Evolutionary conservation across 2,888 invertebrate species (phyloP).

Genomic region (Phytoseiulus persimilis): DNA sequence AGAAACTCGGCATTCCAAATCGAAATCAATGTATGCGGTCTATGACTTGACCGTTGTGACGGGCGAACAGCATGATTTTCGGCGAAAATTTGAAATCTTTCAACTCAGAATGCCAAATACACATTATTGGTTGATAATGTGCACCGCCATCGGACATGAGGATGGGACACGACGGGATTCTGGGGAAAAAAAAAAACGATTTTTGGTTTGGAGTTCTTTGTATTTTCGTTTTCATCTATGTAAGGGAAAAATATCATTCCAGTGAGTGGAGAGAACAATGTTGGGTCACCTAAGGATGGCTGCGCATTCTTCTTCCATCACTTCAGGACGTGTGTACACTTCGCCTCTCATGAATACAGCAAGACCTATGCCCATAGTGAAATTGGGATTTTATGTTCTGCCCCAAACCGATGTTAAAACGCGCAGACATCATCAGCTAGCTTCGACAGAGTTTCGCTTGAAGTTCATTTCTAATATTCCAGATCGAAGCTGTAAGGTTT

Average conservation of each 20-base stretch:
- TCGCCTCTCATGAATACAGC: neutral
- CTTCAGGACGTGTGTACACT: neutral
- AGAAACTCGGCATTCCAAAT: too few relatives aligned
- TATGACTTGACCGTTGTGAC: too few relatives aligned
- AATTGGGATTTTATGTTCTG: neutral
- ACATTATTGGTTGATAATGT: too few relatives aligned
- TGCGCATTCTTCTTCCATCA: neutral
- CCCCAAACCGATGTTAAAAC: neutral
- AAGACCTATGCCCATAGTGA: neutral
- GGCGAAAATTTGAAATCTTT: too few relatives aligned
- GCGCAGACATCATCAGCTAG: too few relatives aligned
- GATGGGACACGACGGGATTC: too few relatives aligned
- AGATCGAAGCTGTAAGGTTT: neutral
- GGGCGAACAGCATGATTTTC: too few relatives aligned
- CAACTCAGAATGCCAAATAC: too few relatives aligned
- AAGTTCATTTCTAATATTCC: neutral
- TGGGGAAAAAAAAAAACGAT: neutral
- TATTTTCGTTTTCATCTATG: neutral
- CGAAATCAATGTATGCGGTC: too few relatives aligned
- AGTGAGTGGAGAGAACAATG: neutral
- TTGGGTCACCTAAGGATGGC: neutral
- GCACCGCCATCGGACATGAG: too few relatives aligned
- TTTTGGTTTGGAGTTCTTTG: neutral
- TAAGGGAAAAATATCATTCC: neutral
- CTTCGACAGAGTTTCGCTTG: neutral